A percentile compares a stretch with the other conserved stretches of the same genome.
Evolutionary conservation across 2,888 invertebrate genomes (phyloP).

Genomic region (Schrankia costaestrigalis): DNA sequence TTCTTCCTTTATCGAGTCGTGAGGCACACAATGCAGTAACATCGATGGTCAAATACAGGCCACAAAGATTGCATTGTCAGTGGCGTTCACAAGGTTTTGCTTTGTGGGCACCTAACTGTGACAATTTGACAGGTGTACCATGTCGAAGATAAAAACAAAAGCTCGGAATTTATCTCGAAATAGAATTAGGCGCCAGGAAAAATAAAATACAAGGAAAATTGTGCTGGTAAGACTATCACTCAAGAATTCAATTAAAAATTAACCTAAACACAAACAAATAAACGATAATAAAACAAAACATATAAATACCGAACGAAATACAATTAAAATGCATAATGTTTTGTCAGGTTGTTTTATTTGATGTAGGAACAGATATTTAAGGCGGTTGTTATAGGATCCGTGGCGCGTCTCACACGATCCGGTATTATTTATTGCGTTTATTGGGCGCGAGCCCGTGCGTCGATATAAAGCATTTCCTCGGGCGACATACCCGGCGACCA

Average conservation of each 20-base stretch:
- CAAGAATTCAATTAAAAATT: not conserved
- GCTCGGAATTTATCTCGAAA: no score
- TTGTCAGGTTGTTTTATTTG: conserved; percentile 47
- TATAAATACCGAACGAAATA: conserved; percentile 39
- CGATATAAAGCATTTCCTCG: conserved; percentile 69
- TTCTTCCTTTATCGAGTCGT: no score
- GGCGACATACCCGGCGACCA: conserved; percentile 59
- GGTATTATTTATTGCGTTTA: conserved; percentile 72
- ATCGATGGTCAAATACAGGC: no score
- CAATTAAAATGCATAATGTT: conserved; percentile 21
- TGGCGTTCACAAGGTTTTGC: no score
- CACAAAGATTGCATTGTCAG: no score
- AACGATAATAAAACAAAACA: conserved; percentile 17
- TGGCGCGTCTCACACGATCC: conserved; percentile 68
- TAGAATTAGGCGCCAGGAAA: no score
- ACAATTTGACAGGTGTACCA: no score
- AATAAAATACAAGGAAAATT: no score
- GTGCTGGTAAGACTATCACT: no score
- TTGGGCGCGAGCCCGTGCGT: conserved; percentile 58
- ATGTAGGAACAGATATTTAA: conserved; percentile 55
- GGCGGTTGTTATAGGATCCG: conserved; percentile 58
- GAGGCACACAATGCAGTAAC: no score
- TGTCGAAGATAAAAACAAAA: no score
- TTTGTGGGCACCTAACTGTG: no score
- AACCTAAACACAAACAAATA: not conserved